Conservation (phyloP, 1,140 invertebrate genomes). For the Ooceraea biroi region DNA sequence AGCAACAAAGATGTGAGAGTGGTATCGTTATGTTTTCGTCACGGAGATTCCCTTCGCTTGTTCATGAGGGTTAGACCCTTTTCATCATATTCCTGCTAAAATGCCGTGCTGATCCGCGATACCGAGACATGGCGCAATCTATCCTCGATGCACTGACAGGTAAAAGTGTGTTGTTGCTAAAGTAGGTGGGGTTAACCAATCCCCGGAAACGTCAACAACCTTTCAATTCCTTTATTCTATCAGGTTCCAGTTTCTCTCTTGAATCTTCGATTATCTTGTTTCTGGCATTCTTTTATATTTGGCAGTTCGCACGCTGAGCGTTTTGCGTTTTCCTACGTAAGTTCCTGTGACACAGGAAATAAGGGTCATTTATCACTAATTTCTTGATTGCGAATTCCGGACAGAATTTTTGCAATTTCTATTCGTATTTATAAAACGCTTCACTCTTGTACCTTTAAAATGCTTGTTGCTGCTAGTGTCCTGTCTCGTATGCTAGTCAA, state of each 20-base stretch:
- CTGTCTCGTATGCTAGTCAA: slow-evolving; percentile 1
- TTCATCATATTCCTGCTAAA: slow-evolving; percentile 56
- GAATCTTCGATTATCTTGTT: background rate
- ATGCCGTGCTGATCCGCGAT: slow-evolving; percentile 64
- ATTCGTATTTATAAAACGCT: background rate
- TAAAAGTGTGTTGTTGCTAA: slow-evolving; percentile 67
- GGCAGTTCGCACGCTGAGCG: background rate
- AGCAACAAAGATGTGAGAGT: slow-evolving; percentile 67
- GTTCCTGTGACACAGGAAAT: background rate
- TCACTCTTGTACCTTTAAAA: background rate
- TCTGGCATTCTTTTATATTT: background rate
- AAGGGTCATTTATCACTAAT: background rate
- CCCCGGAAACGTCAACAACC: slow-evolving; percentile 36
- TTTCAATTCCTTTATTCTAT: background rate
- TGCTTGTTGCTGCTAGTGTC: slow-evolving; percentile 13
- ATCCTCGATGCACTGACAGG: slow-evolving; percentile 84
- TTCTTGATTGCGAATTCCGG: background rate
- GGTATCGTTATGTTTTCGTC: slow-evolving; percentile 74
- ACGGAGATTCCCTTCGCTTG: slow-evolving; percentile 54
- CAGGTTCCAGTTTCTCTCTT: background rate
- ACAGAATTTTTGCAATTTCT: background rate
- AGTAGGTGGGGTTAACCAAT: slow-evolving; percentile 69
- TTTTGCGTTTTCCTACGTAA: background rate
- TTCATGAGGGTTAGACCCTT: slow-evolving; percentile 50
- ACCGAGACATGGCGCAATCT: slow-evolving; percentile 81